Evolutionary conservation across 2,797 vertebrate genomes (phyloP).

Genomic region (Rallus crepitans): DNA sequence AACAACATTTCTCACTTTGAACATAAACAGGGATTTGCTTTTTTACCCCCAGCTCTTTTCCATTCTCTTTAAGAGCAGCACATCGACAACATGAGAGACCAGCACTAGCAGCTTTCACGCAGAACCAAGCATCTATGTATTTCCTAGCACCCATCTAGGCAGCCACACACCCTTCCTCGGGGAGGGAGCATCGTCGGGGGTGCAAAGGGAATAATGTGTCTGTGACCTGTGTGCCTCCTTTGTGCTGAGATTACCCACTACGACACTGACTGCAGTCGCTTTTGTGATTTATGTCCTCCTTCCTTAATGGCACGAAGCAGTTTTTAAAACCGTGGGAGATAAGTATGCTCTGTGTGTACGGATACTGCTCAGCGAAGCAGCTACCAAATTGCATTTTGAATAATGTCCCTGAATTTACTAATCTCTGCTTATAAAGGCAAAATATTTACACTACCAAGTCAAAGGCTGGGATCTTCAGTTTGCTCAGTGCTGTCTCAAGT

Average conservation of each 20-base stretch:
- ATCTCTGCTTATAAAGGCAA: constrained; percentile 48
- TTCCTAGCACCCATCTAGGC: background rate
- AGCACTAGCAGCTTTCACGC: background rate
- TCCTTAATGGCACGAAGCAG: background rate
- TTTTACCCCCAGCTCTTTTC: background rate
- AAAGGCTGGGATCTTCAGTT: constrained; percentile 59
- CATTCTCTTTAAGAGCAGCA: background rate
- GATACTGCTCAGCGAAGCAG: constrained; percentile 16
- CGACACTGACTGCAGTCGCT: background rate
- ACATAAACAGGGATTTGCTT: background rate
- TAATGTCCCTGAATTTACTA: constrained; percentile 47
- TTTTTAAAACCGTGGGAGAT: background rate
- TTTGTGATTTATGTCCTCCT: constrained; percentile 22
- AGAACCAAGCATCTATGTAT: background rate
- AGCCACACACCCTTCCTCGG: background rate
- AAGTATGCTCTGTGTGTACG: constrained; percentile 8
- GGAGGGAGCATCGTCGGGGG: background rate
- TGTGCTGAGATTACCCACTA: background rate
- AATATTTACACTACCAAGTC: constrained; percentile 63
- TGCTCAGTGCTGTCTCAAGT: constrained; percentile 34
- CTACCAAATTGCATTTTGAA: constrained; percentile 48
- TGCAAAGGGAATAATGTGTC: background rate
- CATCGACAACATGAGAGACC: background rate
- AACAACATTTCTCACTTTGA: background rate
- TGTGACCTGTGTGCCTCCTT: background rate